These are phyloP conservation scores for Urosaurus nigricauda DNA, from an alignment of 2,797 vertebrate genomes.

Conservation along the genomic window DNA sequence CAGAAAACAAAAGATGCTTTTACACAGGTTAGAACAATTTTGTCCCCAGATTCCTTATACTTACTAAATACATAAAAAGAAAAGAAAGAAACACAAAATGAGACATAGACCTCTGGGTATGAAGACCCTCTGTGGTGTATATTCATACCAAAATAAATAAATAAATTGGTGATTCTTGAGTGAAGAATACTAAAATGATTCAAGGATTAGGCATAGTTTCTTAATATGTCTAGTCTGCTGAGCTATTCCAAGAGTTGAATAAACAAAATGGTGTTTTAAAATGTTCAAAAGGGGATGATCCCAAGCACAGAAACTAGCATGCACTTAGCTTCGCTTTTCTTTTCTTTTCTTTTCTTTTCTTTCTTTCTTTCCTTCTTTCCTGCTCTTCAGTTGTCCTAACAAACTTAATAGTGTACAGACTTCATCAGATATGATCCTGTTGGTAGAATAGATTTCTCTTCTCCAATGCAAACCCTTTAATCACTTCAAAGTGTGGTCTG, in stretches of 20 bases:
- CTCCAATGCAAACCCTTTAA: background rate
- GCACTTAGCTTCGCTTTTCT: rapidly evolving
- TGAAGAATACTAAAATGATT: conserved; percentile 19
- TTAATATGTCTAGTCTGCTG: conserved; percentile 39
- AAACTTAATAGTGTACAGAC: background rate
- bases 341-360: background rate
- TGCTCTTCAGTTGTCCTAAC: background rate
- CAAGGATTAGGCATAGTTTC: background rate
- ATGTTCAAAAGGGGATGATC: conserved; percentile 26
- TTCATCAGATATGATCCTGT: background rate
- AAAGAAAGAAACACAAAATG: conserved; percentile 64
- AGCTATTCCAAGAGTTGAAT: conserved; percentile 17
- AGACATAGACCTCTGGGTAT: conserved; percentile 24
- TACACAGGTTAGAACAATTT: conserved; percentile 70
- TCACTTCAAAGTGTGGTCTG: background rate
- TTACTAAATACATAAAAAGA: conserved; percentile 44
- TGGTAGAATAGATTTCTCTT: background rate
- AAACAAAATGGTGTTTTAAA: conserved; percentile 35
- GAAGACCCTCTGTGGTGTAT: conserved; percentile 51
- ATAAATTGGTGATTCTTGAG: conserved; percentile 33
- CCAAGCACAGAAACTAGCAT: conserved; percentile 27
- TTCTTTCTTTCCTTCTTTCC: rapidly evolving
- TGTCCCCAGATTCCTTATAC: conserved; percentile 70
- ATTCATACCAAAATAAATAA: background rate
- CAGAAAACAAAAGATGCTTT: conserved; percentile 71